Conservation (phyloP, 2,113 vertebrate genomes). For the Quiscalus mexicanus region DNA sequence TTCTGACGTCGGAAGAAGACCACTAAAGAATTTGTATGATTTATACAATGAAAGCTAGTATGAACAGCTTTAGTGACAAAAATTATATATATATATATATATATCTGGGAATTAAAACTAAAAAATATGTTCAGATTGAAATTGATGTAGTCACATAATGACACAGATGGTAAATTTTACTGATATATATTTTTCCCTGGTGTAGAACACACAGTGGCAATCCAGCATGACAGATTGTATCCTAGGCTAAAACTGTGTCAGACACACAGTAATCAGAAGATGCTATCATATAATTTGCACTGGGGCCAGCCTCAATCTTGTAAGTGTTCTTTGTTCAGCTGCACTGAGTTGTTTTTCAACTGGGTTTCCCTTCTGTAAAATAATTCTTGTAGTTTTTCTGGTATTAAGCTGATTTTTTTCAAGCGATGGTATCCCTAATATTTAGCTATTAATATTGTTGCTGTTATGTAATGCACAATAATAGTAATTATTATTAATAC, state of each 20-base stretch:
- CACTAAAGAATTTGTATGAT: not conserved
- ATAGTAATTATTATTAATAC: not conserved
- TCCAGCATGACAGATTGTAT: conserved; percentile 61
- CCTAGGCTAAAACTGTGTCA: conserved; percentile 52
- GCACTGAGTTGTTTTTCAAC: not conserved
- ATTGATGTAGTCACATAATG: conserved; percentile 48
- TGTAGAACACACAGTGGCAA: conserved; percentile 54
- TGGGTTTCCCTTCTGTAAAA: not conserved
- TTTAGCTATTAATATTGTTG: not conserved
- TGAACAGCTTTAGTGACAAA: not conserved
- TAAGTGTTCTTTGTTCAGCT: conserved; percentile 15
- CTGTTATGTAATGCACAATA: not conserved
- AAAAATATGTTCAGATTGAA: conserved; percentile 59
- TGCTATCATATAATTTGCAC: conserved; percentile 44
- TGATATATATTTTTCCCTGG: conserved; percentile 64
- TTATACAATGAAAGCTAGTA: not conserved
- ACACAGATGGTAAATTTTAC: conserved; percentile 74
- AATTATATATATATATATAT: not conserved
- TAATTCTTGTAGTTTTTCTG: not conserved
- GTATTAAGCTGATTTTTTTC: not conserved
- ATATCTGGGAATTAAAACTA: conserved; percentile 44
- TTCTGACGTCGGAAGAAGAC: not conserved
- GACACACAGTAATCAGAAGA: conserved; percentile 57
- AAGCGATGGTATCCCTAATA: accelerated
- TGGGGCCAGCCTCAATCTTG: conserved; percentile 15